Base-by-base conservation (phyloP, 2,888 invertebrate species). In the Chrysolina oricalcia region DNA sequence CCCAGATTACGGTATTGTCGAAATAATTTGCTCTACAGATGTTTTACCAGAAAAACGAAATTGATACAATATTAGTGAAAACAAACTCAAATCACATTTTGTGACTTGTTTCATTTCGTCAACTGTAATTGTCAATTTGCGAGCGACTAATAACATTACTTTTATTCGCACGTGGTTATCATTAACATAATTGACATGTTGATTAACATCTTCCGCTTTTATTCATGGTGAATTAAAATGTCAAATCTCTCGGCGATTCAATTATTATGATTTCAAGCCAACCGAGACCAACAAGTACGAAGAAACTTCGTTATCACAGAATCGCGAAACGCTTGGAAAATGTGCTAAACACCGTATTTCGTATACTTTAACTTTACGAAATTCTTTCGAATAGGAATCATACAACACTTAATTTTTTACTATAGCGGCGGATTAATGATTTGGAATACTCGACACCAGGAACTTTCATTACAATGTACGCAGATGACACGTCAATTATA, bases 151-250 rank as follows among this genome's bases (percentile, higher is more conserved):
- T 73, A 59, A 41, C 73, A 75, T 75, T 78, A 75, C 53, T 68
- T 65, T 15, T 48, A 66, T 43, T 69, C 59, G 77, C 77, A 69
- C 77, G 77, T 78, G 77, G 72, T 75, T 75, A 75, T 70, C 71
- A 77, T 69, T 70, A 66, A 53, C 59, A 59, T 75, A 73, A 75
- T 77, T 75, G 74, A 64, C 75, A 71, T 73, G 73, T 78, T 78
- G 71, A 78, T 78, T 78, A 78, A 71, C 71, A 65, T 78, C 77
- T 73, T 78, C 77, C 77, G 77, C 69, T 69, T 53, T 19, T 41
- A 73, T 73, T 73, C 69, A 73, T 66, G 19, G 53, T 43, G 43
- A 64, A 69, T 69, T 63, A 50, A 73, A 23, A 59, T 59, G 59
- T 59, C 59, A 59, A 59, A 59, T 27, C 59, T 27, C 59, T 10